Conservation (phyloP, 2,797 vertebrate species). For the Cryptoprocta ferox region DNA sequence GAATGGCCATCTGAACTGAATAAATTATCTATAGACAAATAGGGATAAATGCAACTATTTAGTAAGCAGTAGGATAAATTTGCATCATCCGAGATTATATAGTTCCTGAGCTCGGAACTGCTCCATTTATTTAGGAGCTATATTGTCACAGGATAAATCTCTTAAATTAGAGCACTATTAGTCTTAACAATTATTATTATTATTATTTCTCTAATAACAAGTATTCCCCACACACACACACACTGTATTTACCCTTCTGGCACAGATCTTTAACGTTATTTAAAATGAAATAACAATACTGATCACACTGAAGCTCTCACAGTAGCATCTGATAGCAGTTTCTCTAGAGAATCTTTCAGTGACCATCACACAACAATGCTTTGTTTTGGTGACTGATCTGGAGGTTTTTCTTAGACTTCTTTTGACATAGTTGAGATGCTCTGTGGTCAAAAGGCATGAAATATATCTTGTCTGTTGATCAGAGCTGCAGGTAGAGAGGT, state of each 20-base stretch:
- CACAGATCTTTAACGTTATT: background rate
- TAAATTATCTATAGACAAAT: background rate
- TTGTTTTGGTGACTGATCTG: background rate
- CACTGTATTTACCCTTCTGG: background rate
- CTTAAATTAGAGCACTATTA: background rate
- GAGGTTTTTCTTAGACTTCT: background rate
- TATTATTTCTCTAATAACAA: background rate
- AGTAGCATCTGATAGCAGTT: background rate
- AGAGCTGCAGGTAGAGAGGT: background rate
- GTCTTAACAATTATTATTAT: background rate
- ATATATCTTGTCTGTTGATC: background rate
- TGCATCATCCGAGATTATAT: background rate
- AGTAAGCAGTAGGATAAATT: background rate
- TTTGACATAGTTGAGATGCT: background rate
- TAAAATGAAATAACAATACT: background rate
- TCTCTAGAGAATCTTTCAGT: background rate
- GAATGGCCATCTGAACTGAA: background rate
- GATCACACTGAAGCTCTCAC: background rate
- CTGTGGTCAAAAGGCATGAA: background rate
- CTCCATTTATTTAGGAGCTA: background rate
- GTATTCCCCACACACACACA: too few relatives aligned
- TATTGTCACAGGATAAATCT: background rate
- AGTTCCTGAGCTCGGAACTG: background rate
- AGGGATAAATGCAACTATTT: background rate
- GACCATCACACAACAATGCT: background rate